Base-by-base conservation (phyloP, 2,797 vertebrate species). In the Spheniscus humboldti region DNA sequence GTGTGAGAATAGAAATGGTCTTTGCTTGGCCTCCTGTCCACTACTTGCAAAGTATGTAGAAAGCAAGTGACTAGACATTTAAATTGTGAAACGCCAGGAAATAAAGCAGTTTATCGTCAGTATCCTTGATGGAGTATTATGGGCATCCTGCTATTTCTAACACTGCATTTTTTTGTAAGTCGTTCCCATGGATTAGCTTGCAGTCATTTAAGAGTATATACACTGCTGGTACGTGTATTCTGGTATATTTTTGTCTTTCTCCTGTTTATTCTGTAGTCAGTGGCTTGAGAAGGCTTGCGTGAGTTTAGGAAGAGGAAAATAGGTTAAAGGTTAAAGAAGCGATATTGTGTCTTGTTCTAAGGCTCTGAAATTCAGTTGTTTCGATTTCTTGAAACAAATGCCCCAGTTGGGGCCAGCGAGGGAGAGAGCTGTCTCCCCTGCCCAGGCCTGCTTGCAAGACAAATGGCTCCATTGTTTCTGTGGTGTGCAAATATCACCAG, bases 401-500 rank as follows among this genome's bases (percentile, higher is more conserved):
- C 37, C 86, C 86, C 63, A 18, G 31, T 1, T 91, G 81, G 71
- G 84, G 94, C 76, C 90, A 73, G 66, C 1, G 2, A 55, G 66
- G 67, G 89, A 66, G 82, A 74, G 52, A 81, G 74, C 87, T 64
- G 73, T 66, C 79, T 72, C 57, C 76, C 43, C 73, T 41, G 63
- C 83, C 90, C 83, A 14, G 69, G 20, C 55, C 77, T 52, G 67
- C 89, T 52, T 23, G 45, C 14, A 50, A 96, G 80, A 95, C 92
- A 94, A 95, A 90, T 76, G 90, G 67, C 80, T 50, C 88, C 83
- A 82, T 96, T 96, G 96, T 94, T 96, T 57, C 68, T 43, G 41
- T 20, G 71, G 73, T 83, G 87, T 74, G 89, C 71, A 94, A 95
- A 94, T 71, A 95, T 39, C 87, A 39, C 60, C 3, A 0, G 82